Percentiles rank a stretch among this genome's conserved stretches.
phyloP scores from a whole-genome alignment of 2,888 invertebrate species.

The Pegoplata infirma region DNA sequence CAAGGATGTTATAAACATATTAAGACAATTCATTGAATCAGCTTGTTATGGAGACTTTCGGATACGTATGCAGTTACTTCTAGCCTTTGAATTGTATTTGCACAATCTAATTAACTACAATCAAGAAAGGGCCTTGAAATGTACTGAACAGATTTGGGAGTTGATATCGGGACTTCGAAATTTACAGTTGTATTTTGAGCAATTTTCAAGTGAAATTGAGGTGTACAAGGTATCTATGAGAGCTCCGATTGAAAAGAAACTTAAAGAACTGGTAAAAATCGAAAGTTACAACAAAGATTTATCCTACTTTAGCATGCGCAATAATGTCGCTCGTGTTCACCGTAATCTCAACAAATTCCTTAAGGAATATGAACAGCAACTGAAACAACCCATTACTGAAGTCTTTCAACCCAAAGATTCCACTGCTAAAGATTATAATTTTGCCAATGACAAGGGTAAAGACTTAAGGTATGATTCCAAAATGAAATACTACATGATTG shows the following conservation, averaged over 20 bases:
- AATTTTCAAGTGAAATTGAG: slow-evolving; percentile 85
- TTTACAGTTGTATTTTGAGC: slow-evolving; percentile 88
- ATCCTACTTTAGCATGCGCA: slow-evolving; percentile 95
- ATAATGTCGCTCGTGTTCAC: slow-evolving; percentile 92
- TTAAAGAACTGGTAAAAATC: slow-evolving; percentile 96
- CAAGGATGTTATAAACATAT: slow-evolving; percentile 78
- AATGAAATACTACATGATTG: slow-evolving; percentile 71
- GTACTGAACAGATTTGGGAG: slow-evolving; percentile 28
- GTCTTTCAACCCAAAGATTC: slow-evolving; percentile 77
- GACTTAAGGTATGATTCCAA: slow-evolving; percentile 74
- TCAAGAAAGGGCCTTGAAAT: background rate
- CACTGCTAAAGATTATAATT: slow-evolving; percentile 72
- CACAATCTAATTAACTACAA: slow-evolving; percentile 79
- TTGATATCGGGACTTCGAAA: slow-evolving; percentile 88
- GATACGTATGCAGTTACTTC: slow-evolving; percentile 86
- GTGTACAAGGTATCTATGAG: slow-evolving; percentile 84
- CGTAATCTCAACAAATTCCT: slow-evolving; percentile 91
- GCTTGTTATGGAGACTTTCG: slow-evolving; percentile 91
- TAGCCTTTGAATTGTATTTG: slow-evolving; percentile 89
- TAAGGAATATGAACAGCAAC: slow-evolving; percentile 87
- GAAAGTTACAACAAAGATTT: slow-evolving; percentile 96
- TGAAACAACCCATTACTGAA: slow-evolving; percentile 75
- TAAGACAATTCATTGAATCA: slow-evolving; percentile 90
- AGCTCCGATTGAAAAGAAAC: slow-evolving; percentile 92
- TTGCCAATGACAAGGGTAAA: slow-evolving; percentile 72